Base-by-base conservation (phyloP, 2,888 invertebrate genomes). In the Platycheirus rosarum region DNA sequence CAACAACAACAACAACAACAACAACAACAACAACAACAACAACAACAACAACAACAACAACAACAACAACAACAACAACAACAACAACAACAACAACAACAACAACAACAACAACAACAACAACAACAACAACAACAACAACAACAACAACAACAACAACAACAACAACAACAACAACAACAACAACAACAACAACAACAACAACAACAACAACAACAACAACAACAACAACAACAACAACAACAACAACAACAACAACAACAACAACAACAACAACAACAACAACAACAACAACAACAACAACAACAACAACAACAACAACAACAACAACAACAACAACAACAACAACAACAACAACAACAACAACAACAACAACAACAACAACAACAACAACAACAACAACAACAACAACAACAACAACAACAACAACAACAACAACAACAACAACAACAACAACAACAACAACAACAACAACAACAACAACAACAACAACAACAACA, bases 41-140 rank as follows among this genome's bases (percentile, higher is more conserved):
- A 23, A 2, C 32, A 32, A 32, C 32, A 32, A 4, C 32, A 32
- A 32, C 32, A 32, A 4, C 32, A 32, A 32, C 32, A 32, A 4
- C 32, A 32, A 32, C 32, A 32, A 4, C 32, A 32, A 32, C 32
- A 32, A 4, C 32, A 32, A 32, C 32, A 32, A 2, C 23, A 23
- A 23, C 23, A 23, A 2, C 32, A 32, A 32, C 8, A 32, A 4
- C 32, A 32, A 32, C 32, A 32, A 4, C 32, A 32, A 32, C 32
- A 32, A 4, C 32, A 32, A 13, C 37, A 37, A n/a, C 37, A 37
- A 13, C 37, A 37, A n/a, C 37, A 37, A 13, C 37, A 37, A n/a
- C 37, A 37, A 13, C 37, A 37, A n/a, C 37, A 37, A 13, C 37
- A 37, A n/a, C 37, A 37, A 13, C 37, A 37, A n/a, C 37, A 37